phyloP scores from a whole-genome alignment of 2,888 invertebrate species.

The Helleia helle region DNA sequence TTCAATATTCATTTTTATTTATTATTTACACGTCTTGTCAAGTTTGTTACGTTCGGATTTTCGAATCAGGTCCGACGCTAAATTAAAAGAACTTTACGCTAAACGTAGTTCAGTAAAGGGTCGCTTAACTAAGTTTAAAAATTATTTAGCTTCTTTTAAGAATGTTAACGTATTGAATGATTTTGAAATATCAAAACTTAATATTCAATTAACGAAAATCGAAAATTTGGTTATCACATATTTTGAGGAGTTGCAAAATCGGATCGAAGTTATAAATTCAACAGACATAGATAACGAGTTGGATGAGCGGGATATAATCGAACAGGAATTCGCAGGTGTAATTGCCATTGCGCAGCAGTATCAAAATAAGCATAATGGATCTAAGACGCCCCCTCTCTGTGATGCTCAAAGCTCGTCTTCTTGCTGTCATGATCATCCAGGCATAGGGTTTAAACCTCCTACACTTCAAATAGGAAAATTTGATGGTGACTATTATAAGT shows the following conservation, averaged over 20 bases:
- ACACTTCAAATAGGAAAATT: constrained; percentile 19
- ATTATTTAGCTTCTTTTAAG: background rate
- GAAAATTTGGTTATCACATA: constrained; percentile 4
- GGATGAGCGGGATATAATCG: no score
- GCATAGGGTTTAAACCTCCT: constrained; percentile 2
- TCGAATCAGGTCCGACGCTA: no score
- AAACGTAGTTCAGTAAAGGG: constrained; percentile 7
- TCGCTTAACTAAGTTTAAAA: constrained; percentile 10
- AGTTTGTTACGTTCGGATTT: no score
- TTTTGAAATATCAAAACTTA: background rate
- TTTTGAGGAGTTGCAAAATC: constrained; percentile 14
- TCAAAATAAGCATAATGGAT: background rate
- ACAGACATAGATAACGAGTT: constrained; percentile 7
- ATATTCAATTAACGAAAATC: background rate
- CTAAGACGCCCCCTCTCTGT: background rate
- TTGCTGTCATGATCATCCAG: background rate
- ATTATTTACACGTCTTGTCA: no score
- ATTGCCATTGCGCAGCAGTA: background rate
- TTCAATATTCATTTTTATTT: no score
- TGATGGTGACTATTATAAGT: constrained; percentile 19
- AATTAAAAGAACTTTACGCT: no score
- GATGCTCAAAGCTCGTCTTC: background rate
- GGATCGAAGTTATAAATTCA: constrained; percentile 14
- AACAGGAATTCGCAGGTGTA: constrained; percentile 13
- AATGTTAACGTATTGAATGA: background rate